Base-by-base conservation (phyloP, 2,888 invertebrate species). In the Nycteola revayana region DNA sequence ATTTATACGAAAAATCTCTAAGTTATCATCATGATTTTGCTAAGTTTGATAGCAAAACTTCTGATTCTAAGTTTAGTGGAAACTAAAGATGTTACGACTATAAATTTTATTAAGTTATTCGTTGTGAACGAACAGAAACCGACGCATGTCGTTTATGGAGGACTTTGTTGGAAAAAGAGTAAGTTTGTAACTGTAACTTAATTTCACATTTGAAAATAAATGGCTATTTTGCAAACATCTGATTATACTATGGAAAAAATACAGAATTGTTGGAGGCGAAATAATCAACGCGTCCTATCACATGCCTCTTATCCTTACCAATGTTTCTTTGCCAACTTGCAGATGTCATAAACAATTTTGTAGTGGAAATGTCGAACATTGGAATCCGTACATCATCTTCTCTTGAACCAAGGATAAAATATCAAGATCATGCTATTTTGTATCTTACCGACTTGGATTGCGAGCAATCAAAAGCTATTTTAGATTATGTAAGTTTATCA, bases 101-200 rank as follows among this genome's bases (percentile, higher is more conserved):
- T 62, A 0, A 14, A 55, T 28, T 78, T 80, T 35, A 41, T 82
- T 5, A 68, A 49, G 32, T 39, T 53, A 7, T 81, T 61, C 6
- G 55, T 81, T 1, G 34, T 49, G 27, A 77, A 81, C 40, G 81
- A 82, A 42, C 33, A 45, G 0, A 71, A 66, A 29, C 70, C 80
- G 0, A 76, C 78, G 0, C 55, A 62, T 49, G 36, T 80, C 17
- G 46, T 72, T n/a, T 65, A 55, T 8, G 41, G 43, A 7, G 51
- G 61, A 9, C 34, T 76, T 7, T 80, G 79, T 33, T 80, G 80
- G 81, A 46, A 42, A 7, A 67, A 58, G 27, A 51, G 81, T 81
- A 52, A 63, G 73, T n/a, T n/a, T n/a, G n/a, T n/a, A n/a, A n/a
- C n/a, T n/a, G n/a, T n/a, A n/a, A n/a, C n/a, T n/a, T n/a, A n/a